Evolutionary conservation across 1,140 invertebrate genomes (phyloP), one percentile per base, ranked within the genome.

Genomic region (Drosophila sp.): DNA sequence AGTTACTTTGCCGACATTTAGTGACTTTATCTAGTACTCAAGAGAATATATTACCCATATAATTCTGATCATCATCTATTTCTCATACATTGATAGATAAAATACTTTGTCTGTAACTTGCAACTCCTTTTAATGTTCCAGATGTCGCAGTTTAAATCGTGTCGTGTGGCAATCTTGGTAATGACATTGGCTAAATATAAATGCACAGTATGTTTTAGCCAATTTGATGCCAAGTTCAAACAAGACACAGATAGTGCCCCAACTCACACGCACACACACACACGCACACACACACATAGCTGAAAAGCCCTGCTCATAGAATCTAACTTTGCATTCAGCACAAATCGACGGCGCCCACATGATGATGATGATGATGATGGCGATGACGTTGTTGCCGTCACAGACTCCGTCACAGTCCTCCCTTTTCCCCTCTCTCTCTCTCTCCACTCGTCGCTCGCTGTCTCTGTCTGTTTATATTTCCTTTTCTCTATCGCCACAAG

Each of bases 151-250:
- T 56, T 66, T 50, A 16, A 46, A 40, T 34, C 51, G 46, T 11
- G 40, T 16, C 40, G 8, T 63, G 63, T 13, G 16, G 38, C 51
- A 73, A 67, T 59, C 61, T 72, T 59, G 61, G 48, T 72, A 66
- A 73, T 73, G 70, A 53, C 70, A 62, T 76, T 67, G 70, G 74
- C 70, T 73, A 67, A 62, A 76, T 72, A 73, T 76, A 76, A 76
- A 62, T 29, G 62, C 41, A 51, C 56, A 73, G 73, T 76, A 76
- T 73, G 70, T 67, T 76, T 73, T 46, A 76, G 74, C 57, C 74
- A 76, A 76, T 76, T 76, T 67, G 57, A 73, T 57, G 74, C 63
- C 74, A 67, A 76, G 63, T 67, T 73, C 70, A 73, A 72, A 62
- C 45, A 72, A 57, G 36, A 53, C 66, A 32, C 57, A 59, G 41